These are phyloP conservation scores for Diplodus sargus DNA, from an alignment of 2,797 vertebrate species.

Conservation along the genomic window DNA sequence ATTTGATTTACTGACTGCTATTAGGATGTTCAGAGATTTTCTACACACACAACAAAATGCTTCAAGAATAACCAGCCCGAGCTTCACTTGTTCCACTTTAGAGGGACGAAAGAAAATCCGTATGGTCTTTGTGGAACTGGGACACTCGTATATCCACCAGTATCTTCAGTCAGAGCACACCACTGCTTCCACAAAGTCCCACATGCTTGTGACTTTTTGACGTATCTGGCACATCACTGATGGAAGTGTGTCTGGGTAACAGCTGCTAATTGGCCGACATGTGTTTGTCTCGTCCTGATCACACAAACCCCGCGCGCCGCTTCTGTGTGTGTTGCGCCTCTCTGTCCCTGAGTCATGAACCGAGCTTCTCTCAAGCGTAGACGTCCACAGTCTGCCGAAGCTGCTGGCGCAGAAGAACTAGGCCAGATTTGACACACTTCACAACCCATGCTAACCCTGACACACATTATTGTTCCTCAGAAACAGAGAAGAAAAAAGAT, in stretches of 20 bases:
- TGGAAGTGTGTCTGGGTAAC: constrained; percentile 32
- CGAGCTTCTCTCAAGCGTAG: constrained; percentile 75
- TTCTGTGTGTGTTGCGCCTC: constrained; percentile 32
- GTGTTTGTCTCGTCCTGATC: constrained; percentile 27
- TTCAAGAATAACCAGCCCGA: too few species aligned
- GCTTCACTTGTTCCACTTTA: not conserved
- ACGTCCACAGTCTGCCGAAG: constrained; percentile 70
- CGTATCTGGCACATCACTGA: constrained; percentile 32
- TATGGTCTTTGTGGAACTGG: not conserved
- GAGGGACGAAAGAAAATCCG: not conserved
- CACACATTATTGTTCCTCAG: constrained; percentile 67
- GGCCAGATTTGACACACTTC: constrained; percentile 86
- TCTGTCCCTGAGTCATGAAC: constrained; percentile 76
- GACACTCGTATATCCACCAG: constrained; percentile 14
- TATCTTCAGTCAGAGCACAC: constrained; percentile 10
- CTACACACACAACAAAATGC: too few species aligned
- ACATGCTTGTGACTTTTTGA: constrained; percentile 24
- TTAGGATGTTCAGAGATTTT: too few species aligned
- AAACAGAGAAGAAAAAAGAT: constrained; percentile 31
- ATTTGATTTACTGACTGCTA: too few species aligned
- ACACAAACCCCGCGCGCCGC: constrained; percentile 13
- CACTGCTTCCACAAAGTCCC: not conserved
- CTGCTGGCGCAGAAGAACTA: constrained; percentile 85
- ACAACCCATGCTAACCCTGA: constrained; percentile 74
- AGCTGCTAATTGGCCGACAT: constrained; percentile 48